Conservation (phyloP, 2,888 invertebrate genomes). For the Leptopilina syphax region DNA sequence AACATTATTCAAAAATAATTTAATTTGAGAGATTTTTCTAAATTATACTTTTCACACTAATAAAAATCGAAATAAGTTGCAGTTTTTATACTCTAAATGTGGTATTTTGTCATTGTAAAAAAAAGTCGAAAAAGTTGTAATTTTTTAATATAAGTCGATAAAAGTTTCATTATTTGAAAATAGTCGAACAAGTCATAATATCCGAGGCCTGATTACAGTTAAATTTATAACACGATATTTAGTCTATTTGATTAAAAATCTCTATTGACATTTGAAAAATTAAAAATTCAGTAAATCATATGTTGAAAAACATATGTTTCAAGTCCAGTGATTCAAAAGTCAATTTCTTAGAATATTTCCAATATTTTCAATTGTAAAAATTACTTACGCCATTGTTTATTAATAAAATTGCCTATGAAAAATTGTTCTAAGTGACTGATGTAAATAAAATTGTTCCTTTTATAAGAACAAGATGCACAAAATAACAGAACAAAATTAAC, state of each 20-base stretch:
- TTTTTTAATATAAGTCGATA: too few relatives aligned
- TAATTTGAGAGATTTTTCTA: too few relatives aligned
- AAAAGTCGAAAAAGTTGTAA: too few relatives aligned
- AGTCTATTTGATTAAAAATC: background rate
- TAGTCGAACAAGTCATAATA: too few relatives aligned
- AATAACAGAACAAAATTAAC: background rate
- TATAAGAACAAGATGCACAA: background rate
- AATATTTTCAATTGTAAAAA: background rate
- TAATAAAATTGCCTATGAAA: background rate
- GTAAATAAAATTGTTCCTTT: background rate
- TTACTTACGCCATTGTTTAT: slow-evolving; percentile 18
- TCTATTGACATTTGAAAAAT: background rate
- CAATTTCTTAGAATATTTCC: background rate
- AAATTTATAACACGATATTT: too few relatives aligned
- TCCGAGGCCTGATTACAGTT: too few relatives aligned
- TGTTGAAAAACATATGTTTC: slow-evolving; percentile 29
- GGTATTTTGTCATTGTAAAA: too few relatives aligned
- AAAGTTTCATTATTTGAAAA: too few relatives aligned
- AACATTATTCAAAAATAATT: too few relatives aligned
- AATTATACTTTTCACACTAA: too few relatives aligned
- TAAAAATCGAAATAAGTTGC: too few relatives aligned
- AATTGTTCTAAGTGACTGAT: background rate
- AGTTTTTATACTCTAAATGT: too few relatives aligned
- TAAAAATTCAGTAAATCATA: background rate
- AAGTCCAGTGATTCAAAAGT: background rate